Base-by-base conservation (phyloP, 2,888 invertebrate species). In the Papilio elwesi region DNA sequence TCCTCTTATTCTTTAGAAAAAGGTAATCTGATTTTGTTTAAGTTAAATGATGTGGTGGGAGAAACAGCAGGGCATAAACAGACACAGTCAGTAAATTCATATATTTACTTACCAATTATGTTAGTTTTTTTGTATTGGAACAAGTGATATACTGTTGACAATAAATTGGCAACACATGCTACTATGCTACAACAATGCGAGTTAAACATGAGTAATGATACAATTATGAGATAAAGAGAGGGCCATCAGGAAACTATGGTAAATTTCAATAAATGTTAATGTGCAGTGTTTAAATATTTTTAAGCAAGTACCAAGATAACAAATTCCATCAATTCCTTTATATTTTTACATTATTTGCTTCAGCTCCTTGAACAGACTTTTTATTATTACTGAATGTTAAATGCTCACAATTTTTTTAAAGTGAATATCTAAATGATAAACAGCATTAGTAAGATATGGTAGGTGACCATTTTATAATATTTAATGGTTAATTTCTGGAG, bases 161-260 rank as follows among this genome's bases (percentile, higher is more conserved):
- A 13, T 11, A 43, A 59, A 59, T 43, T 9, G n/a, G 6, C 8
- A 43, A 62, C 43, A 62, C 59, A 43, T 62, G n/a, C n/a, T n/a
- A n/a, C n/a, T n/a, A 38, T 4, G 15, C 9, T 43, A 43, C 10
- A 62, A 43, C 8, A 62, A 43, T 62, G 59, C 59, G 38, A 38
- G 36, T 59, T 59, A 57, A 57, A 57, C 6, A 26, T 26, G 1
- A 13, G 7, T 13, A 36, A 57, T 57, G 36, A 12, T 26, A 36
- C 36, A 57, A 57, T 57, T 57, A 36, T 36, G 13, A 57, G 59
- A 59, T 59, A 59, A 59, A n/a, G 8, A 59, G n/a, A 6, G 36
- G 38, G 10, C 26, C 15, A 43, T 43, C 15, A 62, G 43, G 9
- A 43, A 43, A 13, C 9, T 38, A 38, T n/a, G 38, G 51, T 51